Conservation (phyloP, 2,113 vertebrate genomes). For the Sigmodon hispidus region DNA sequence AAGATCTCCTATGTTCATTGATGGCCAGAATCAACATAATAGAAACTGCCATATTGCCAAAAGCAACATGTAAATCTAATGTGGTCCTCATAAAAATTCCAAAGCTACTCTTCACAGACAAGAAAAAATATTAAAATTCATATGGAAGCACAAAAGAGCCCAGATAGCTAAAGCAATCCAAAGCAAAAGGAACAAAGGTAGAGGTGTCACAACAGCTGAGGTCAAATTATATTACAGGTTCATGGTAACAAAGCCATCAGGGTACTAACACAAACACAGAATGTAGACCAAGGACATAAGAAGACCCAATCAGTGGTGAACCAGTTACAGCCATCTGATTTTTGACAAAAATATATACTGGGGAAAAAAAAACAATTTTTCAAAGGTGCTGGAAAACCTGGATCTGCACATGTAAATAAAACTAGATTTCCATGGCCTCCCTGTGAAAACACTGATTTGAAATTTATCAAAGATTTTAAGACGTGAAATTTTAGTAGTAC, state of each 20-base stretch:
- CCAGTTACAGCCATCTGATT: background rate
- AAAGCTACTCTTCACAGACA: background rate
- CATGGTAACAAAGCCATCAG: background rate
- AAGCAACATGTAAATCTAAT: background rate
- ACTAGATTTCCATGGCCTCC: background rate
- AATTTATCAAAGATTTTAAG: background rate
- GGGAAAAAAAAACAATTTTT: background rate
- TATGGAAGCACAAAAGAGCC: background rate
- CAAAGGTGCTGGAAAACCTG: background rate
- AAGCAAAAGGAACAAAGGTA: background rate
- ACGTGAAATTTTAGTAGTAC: background rate
- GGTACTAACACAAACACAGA: background rate
- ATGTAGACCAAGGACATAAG: background rate
- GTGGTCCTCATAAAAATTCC: background rate
- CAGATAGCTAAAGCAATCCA: background rate
- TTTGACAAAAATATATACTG: background rate
- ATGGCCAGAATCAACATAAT: background rate
- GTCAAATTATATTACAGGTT: background rate
- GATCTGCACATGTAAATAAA: background rate
- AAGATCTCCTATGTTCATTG: no score
- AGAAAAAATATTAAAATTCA: background rate
- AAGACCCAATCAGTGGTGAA: background rate
- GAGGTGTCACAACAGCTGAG: background rate
- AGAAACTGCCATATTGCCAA: background rate
- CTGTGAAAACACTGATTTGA: background rate